phyloP scores from a whole-genome alignment of 1,140 invertebrate species.

The Papilio helenus region DNA sequence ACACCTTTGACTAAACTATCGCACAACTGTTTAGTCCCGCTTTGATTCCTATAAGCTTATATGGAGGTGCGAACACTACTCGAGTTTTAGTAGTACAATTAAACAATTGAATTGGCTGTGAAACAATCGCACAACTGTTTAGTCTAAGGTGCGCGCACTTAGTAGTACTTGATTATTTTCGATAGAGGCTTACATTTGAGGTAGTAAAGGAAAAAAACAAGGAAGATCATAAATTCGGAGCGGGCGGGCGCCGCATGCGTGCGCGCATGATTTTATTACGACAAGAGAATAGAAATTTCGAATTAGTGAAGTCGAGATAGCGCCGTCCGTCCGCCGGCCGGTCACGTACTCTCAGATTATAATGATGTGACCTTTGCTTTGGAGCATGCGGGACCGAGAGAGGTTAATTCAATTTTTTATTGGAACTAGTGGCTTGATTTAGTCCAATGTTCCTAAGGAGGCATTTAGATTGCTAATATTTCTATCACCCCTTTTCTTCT shows the following conservation, averaged over 20 bases:
- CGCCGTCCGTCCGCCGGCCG: conserved; percentile 57
- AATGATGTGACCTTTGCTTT: conserved; percentile 78
- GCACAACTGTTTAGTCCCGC: no score
- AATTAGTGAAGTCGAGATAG: conserved; percentile 67
- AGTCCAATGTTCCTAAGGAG: conserved; percentile 53
- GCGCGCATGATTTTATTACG: conserved; percentile 78
- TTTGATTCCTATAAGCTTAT: no score
- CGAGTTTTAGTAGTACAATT: no score
- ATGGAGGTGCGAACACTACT: no score
- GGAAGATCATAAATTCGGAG: conserved; percentile 57
- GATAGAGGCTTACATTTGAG: background rate
- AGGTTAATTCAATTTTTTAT: conserved; percentile 78
- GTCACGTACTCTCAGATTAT: conserved; percentile 77
- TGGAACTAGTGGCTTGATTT: conserved; percentile 71
- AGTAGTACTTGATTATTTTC: background rate
- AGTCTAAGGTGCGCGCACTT: no score
- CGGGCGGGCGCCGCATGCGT: conserved; percentile 61
- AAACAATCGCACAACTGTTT: no score
- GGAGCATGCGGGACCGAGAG: conserved; percentile 61
- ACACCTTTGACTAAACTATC: no score
- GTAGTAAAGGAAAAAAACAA: conserved; percentile 36
- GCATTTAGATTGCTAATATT: conserved; percentile 43
- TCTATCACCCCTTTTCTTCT: conserved; percentile 12
- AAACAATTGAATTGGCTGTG: no score
- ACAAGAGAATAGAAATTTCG: conserved; percentile 77